Evolutionary conservation across 2,113 vertebrate genomes (phyloP), one percentile per base, ranked within the genome.

Genomic region (Hemicordylus capensis): DNA sequence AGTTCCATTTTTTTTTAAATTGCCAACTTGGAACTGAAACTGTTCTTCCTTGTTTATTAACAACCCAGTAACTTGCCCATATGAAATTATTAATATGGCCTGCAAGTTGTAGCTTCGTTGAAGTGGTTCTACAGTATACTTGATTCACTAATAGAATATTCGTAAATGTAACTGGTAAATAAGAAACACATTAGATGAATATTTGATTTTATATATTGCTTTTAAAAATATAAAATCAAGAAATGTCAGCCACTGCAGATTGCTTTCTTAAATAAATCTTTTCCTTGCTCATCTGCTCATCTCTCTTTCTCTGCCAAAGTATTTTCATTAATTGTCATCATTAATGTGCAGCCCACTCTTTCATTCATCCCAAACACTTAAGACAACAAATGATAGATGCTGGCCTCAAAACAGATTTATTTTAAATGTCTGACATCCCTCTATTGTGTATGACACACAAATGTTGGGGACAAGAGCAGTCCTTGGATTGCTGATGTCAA

Each of bases 281-380:
- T 86, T 46, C 44, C 26, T 91, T 72, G 51, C 39, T 44, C 67
- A 42, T 73, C 37, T 82, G 24, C 48, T 42, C 34, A 88, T 81
- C 89, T 88, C 37, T 46, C 1, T 94, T 90, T 81, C 84, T 0
- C 83, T 89, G 92, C 91, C 92, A 95, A 91, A 91, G 87, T 44
- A 87, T 83, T 80, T 93, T 94, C 86, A 89, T 85, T 84, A 76
- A 44, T 89, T 93, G 89, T 92, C 90, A 89, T 77, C 85, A 88
- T 87, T 89, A 80, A 66, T 81, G 86, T 73, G 66, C 83, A 80
- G 70, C 87, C 86, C 39, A 66, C 79, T 91, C 15, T 2, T 90
- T 83, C 90, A 84, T 85, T 80, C 64, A 80, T 89, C 58, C 54
- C 75, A 87, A 90, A 87, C 67, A 80, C 75, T 90, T 84, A 2